These are phyloP conservation scores for Passer montanus DNA, from an alignment of 2,113 vertebrate species.

Conservation along the genomic window DNA sequence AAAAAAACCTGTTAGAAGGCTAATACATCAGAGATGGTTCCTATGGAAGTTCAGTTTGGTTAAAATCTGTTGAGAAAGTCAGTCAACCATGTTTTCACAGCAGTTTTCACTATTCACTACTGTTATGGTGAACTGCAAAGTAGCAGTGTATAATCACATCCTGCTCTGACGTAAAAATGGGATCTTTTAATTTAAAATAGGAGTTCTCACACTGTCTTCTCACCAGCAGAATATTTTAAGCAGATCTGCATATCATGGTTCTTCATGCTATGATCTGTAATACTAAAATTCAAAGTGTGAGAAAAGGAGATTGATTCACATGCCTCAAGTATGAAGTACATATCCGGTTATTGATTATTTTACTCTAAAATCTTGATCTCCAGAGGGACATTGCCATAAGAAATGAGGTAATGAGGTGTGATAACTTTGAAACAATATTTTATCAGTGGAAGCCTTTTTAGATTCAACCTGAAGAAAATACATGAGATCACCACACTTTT, in stretches of 20 bases:
- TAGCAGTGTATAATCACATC: constrained; percentile 9
- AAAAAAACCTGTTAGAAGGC: background rate
- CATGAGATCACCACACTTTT: background rate
- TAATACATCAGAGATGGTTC: background rate
- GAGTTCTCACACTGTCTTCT: constrained; percentile 12
- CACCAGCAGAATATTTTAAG: constrained; percentile 14
- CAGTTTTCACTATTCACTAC: background rate
- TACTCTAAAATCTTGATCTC: background rate
- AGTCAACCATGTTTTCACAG: background rate
- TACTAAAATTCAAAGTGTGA: background rate
- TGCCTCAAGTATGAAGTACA: background rate
- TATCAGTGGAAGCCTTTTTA: background rate
- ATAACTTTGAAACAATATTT: background rate
- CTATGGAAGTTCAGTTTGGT: background rate
- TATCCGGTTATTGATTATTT: background rate
- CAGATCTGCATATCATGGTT: background rate
- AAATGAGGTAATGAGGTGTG: background rate
- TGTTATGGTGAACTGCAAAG: background rate
- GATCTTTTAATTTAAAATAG: constrained; percentile 16
- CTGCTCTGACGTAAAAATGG: constrained; percentile 30
- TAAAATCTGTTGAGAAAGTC: background rate
- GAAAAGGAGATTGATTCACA: background rate
- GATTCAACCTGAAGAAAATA: background rate
- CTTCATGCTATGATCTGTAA: background rate
- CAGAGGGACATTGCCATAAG: background rate